Evolutionary conservation across 2,113 vertebrate species (phyloP), one percentile per base, ranked within the genome.

Genomic region (Limnothrissa miodon): DNA sequence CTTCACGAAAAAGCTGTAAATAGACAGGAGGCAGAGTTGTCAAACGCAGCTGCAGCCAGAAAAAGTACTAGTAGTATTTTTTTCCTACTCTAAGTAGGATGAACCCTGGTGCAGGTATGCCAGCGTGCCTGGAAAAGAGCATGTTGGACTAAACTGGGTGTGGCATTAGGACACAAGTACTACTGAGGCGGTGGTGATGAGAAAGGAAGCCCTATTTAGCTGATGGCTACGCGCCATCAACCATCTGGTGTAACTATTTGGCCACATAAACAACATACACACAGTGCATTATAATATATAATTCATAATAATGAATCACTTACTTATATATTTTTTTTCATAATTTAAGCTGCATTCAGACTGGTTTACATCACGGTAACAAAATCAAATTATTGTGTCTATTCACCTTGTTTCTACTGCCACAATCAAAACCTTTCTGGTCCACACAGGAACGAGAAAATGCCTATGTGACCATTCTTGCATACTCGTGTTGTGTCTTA

Each of bases 1-100:
- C 87, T 87, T 87, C 87, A 84, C 87, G 87, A 86, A 87, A 87
- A 39, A 87, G 87, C 87, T 87, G 87, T 70, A 13, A 44, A 74
- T 2, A 39, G 25, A 80, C 79, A 82, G 42, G 23, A 13, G 2
- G 62, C 66, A 74, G 33, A 74, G 3, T 74, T 33, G 13, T 13
- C 33, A 33, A 74, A 2, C 17, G 25, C 23, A 56, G 51, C 51
- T 4, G 19, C 5, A 23, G 51, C 51, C 6, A 56, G 21, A 56
- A 53, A 56, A 4, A 53, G 21, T 11, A 15, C 15, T 15, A 11
- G 15, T 15, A 11, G 10, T 2, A 11, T 15, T 48, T 1, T 48
- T 13, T 1, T 9, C 46, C 46, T 15, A n/a, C n/a, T 48, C 10
- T 13, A 48, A 15, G 15, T 9, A 15, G 15, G 15, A 11, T 13